Evolutionary conservation across 92 coral and sea anemone species (phyloP).

Genomic region (Heliopora coerulea): DNA sequence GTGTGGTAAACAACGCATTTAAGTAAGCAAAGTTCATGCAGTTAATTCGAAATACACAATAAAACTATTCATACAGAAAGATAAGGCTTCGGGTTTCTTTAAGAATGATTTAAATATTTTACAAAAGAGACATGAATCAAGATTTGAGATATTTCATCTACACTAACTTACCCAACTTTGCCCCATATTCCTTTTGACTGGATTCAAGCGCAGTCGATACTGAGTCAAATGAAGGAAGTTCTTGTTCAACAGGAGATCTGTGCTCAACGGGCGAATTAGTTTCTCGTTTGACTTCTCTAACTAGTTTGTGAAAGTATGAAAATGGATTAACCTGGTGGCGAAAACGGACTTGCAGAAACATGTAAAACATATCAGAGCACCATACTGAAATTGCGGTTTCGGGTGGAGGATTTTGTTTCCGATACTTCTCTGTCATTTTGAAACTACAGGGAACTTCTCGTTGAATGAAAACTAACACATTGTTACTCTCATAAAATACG

Average conservation of each 20-base stretch:
- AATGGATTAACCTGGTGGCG: not conserved
- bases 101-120: slow-evolving; percentile 5
- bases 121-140: not conserved
- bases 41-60: slow-evolving; percentile 1
- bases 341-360: not conserved
- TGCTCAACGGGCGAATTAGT: slow-evolving; percentile 35
- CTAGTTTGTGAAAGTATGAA: not conserved
- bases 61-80: slow-evolving; percentile 8
- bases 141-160: not conserved
- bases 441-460: not conserved
- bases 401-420: not conserved
- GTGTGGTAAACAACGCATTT: slow-evolving; percentile 1
- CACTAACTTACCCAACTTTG: slow-evolving; percentile 5
- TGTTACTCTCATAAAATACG: not conserved
- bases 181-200: not conserved
- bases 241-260: slow-evolving; percentile 28
- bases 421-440: not conserved
- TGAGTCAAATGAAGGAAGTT: slow-evolving; percentile 1
- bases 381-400: not conserved
- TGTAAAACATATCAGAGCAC: not conserved
- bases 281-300: slow-evolving; percentile 36
- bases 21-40: not conserved
- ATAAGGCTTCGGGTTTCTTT: slow-evolving; percentile 23
- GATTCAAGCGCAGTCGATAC: slow-evolving; percentile 1
- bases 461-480: not conserved